Conservation (phyloP, 2,113 vertebrate species). For the Lasiurus borealis region DNA sequence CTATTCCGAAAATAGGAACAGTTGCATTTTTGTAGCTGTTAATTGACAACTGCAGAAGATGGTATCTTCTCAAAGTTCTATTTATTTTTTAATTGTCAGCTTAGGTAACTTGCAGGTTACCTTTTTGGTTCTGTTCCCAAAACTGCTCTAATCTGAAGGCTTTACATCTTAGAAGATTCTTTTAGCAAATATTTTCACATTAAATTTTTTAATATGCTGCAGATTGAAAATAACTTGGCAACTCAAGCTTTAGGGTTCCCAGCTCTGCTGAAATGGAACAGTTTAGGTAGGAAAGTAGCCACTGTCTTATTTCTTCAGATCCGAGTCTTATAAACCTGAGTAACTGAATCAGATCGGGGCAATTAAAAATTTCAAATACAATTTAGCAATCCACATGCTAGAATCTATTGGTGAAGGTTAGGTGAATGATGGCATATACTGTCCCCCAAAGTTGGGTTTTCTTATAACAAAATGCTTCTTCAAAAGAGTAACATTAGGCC, state of each 20-base stretch:
- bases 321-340: neutral
- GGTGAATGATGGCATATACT: neutral
- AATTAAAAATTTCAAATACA: slow-evolving; percentile 32
- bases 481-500: slow-evolving; percentile 17
- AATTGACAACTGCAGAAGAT: neutral
- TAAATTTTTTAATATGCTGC: slow-evolving; percentile 11
- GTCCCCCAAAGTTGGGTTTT: neutral
- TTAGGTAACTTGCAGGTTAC: neutral
- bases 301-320: slow-evolving; percentile 16
- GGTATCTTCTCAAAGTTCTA: neutral
- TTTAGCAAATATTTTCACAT: neutral
- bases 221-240: slow-evolving; percentile 25
- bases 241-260: neutral
- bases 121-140: slow-evolving; percentile 12
- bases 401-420: neutral
- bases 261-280: neutral
- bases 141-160: neutral
- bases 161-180: slow-evolving; percentile 19
- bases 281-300: neutral
- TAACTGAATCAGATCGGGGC: neutral
- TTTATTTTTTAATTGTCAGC: slow-evolving; percentile 29
- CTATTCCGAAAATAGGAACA: neutral
- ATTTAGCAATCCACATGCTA: neutral
- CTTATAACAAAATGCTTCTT: neutral
- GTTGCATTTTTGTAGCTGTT: slow-evolving; percentile 11